phyloP scores from a whole-genome alignment of 2,113 vertebrate genomes.

The Centrocercus urophasianus region DNA sequence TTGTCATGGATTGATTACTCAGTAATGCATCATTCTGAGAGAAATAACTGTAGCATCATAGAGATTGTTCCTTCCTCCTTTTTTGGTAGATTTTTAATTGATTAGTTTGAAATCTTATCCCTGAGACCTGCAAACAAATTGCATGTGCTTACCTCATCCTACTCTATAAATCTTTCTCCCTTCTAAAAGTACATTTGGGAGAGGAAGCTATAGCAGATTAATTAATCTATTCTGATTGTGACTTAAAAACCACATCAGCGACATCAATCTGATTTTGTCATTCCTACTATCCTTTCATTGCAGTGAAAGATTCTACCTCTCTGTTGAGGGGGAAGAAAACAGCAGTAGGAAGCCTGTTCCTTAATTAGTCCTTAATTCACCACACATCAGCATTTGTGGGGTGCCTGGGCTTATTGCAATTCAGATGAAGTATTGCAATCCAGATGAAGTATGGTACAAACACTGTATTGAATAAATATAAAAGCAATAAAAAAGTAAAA shows the following conservation, averaged over 20 bases:
- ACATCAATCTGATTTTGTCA: background rate
- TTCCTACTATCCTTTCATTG: background rate
- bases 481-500: background rate
- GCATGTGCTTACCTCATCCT: background rate
- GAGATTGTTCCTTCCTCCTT: background rate
- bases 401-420: background rate
- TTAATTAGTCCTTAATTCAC: background rate
- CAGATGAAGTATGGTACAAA: background rate
- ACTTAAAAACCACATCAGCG: background rate
- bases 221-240: background rate
- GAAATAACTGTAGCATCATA: background rate
- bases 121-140: background rate
- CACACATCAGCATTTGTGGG: background rate
- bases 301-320: background rate
- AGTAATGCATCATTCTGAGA: background rate
- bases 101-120: background rate
- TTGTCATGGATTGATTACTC: background rate
- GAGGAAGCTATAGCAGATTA: background rate
- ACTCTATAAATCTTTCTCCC: background rate
- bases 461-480: background rate
- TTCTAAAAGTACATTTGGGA: background rate
- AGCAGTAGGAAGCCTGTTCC: background rate
- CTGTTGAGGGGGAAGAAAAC: accelerated
- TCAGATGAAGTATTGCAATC: background rate
- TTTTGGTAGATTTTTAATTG: background rate